Base-by-base conservation (phyloP, 2,113 vertebrate species). In the Psittacula cyanocephala region DNA sequence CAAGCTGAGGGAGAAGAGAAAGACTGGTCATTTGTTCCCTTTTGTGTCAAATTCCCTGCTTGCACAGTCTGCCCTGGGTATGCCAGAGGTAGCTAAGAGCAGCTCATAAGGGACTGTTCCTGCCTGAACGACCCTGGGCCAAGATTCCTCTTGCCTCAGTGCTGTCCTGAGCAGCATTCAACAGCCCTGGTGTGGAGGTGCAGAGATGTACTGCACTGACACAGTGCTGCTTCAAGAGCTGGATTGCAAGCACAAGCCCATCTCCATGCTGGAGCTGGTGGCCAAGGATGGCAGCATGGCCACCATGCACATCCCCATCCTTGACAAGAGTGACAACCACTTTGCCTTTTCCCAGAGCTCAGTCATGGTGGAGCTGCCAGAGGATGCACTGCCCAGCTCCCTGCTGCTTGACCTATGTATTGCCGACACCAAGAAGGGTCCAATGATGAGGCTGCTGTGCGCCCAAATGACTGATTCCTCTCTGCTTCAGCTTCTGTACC, bases 321-420 rank as follows among this genome's bases (percentile, higher is more conserved):
- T 98, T 7, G 97, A 99, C 96, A 98, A 97, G 43, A 98, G 98
- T 31, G 98, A 98, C 97, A 98, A 98, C 88, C 98, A 98, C 71
- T 98, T 98, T 3, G 97, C 98, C 76, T 99, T 99, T 47, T 96
- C 98, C 25, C 98, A 98, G 92, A 98, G 95, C 28, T 97, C 92
- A 6, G 98, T 98, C 63, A 97, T 97, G 1, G 98, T 99, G 70
- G 98, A 98, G 81, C 81, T 99, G 92, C 97, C 97, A 1, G 98
- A 99, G 95, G 98, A 98, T 46, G 6, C 7, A 92, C 97, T 29
- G 57, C 95, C 19, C 84, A 72, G 49, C 97, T 98, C 15, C 93
- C 94, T 37, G 95, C 95, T 93, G 96, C 98, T 99, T 53, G 97
- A 98, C 67, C 90, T 98, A 37, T 97, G 98, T 43, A 94, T 98